Evolutionary conservation across 2,113 vertebrate species (phyloP).

Genomic region (Microcebus ravelobensis): DNA sequence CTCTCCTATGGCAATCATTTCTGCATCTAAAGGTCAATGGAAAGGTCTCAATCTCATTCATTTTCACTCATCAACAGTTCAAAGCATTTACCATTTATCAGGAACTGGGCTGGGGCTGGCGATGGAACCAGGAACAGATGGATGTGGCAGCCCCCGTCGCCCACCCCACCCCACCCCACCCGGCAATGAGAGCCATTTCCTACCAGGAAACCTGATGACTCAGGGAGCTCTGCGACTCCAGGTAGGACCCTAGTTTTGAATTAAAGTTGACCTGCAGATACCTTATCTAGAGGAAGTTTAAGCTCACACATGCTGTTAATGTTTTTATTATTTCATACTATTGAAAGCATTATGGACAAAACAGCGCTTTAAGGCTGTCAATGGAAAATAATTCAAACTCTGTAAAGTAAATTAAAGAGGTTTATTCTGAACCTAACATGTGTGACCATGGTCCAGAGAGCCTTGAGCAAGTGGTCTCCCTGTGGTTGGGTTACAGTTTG

Average conservation of each 20-base stretch:
- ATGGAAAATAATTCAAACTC: too few relatives aligned
- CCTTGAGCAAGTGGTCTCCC: too few relatives aligned
- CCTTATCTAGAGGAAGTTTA: background rate
- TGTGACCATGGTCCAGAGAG: too few relatives aligned
- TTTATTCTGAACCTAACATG: too few relatives aligned
- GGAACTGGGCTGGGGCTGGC: background rate
- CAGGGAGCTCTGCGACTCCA: background rate
- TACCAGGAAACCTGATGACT: background rate
- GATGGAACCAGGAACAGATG: background rate
- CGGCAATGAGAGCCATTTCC: background rate
- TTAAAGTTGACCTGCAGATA: background rate
- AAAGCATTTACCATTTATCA: background rate
- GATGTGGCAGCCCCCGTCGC: too few relatives aligned
- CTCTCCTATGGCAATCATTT: background rate
- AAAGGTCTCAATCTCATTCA: background rate
- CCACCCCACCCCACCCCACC: too few relatives aligned
- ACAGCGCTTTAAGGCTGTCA: background rate
- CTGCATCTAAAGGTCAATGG: background rate
- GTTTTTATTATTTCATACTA: background rate
- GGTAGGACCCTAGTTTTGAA: background rate
- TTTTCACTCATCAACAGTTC: background rate
- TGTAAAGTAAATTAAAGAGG: too few relatives aligned
- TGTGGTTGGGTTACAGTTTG: too few relatives aligned
- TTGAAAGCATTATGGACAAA: background rate
- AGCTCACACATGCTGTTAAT: background rate